Conservation (phyloP, 2,113 vertebrate genomes). For the Panthera leo region DNA sequence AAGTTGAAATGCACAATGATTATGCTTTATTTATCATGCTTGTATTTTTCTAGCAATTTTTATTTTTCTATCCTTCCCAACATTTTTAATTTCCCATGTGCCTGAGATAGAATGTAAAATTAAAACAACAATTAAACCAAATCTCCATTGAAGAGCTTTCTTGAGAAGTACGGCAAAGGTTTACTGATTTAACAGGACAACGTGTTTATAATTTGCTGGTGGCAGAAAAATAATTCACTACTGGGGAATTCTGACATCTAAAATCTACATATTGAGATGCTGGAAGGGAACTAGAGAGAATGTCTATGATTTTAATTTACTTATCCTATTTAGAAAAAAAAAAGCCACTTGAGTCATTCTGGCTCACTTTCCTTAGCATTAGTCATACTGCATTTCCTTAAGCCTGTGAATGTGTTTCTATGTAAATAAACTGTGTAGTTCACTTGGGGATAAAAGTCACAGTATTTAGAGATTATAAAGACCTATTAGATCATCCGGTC, state of each 20-base stretch:
- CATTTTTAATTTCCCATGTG: conserved; percentile 48
- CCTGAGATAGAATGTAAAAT: conserved; percentile 51
- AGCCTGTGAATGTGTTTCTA: conserved; percentile 75
- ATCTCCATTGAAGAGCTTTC: conserved; percentile 14
- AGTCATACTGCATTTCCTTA: conserved; percentile 75
- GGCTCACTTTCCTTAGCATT: conserved; percentile 60
- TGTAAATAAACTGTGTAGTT: conserved; percentile 78
- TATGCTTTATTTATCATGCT: conserved; percentile 50
- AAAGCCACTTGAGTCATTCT: conserved; percentile 65
- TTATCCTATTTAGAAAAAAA: conserved; percentile 61
- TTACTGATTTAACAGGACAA: conserved; percentile 28
- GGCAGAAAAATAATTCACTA: conserved; percentile 49
- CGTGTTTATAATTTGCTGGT: conserved; percentile 4
- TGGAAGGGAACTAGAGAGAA: neutral
- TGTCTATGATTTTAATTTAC: conserved; percentile 62
- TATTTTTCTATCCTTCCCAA: conserved; percentile 45
- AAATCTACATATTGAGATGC: conserved; percentile 17
- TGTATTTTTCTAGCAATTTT: conserved; percentile 48
- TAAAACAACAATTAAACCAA: conserved; percentile 61
- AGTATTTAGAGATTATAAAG: conserved; percentile 76
- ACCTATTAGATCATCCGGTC: conserved; percentile 78
- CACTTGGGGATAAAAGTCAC: conserved; percentile 79
- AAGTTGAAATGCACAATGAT: conserved; percentile 38
- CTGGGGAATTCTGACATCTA: conserved; percentile 10
- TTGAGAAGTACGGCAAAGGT: conserved; percentile 1